Evolutionary conservation across 2,113 vertebrate species (phyloP).

Genomic region (Ammodytes dubius): DNA sequence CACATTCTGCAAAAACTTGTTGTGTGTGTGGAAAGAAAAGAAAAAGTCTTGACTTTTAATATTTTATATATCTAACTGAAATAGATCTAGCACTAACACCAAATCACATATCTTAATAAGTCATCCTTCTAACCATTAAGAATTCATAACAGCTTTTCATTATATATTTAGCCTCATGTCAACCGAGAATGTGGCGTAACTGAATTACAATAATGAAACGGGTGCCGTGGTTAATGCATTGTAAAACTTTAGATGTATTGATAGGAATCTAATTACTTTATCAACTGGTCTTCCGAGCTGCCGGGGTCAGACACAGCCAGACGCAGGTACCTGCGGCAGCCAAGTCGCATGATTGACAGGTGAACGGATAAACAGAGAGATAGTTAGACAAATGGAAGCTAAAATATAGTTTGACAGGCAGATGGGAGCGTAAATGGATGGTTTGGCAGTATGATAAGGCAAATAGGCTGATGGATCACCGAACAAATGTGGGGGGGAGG

Average conservation of each 20-base stretch:
- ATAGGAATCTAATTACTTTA: slow-evolving; percentile 69
- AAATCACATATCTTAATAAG: neutral
- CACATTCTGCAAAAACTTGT: slow-evolving; percentile 54
- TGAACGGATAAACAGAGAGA: slow-evolving; percentile 79
- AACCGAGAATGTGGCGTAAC: neutral
- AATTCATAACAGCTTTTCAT: neutral
- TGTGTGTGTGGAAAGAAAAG: slow-evolving; percentile 1
- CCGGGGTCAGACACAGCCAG: slow-evolving; percentile 57
- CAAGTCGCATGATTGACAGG: slow-evolving; percentile 82
- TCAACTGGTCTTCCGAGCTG: slow-evolving; percentile 50
- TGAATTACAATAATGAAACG: slow-evolving; percentile 22
- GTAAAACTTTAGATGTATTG: slow-evolving; percentile 50
- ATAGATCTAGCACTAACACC: neutral
- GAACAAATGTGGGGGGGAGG: slow-evolving; percentile 83
- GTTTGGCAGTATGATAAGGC: slow-evolving; percentile 88
- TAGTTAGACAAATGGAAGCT: slow-evolving; percentile 87
- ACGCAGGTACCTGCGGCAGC: slow-evolving; percentile 55
- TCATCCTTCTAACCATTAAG: slow-evolving; percentile 5
- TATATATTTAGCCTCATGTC: slow-evolving; percentile 7
- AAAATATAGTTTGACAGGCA: slow-evolving; percentile 88
- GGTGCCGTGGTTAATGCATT: slow-evolving; percentile 22
- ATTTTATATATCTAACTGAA: slow-evolving; percentile 4
- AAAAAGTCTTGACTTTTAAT: slow-evolving; percentile 24
- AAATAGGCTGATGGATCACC: slow-evolving; percentile 88
- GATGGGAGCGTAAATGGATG: slow-evolving; percentile 87